Conservation (phyloP, 2,888 invertebrate species). For the Leucoptera coffeella region DNA sequence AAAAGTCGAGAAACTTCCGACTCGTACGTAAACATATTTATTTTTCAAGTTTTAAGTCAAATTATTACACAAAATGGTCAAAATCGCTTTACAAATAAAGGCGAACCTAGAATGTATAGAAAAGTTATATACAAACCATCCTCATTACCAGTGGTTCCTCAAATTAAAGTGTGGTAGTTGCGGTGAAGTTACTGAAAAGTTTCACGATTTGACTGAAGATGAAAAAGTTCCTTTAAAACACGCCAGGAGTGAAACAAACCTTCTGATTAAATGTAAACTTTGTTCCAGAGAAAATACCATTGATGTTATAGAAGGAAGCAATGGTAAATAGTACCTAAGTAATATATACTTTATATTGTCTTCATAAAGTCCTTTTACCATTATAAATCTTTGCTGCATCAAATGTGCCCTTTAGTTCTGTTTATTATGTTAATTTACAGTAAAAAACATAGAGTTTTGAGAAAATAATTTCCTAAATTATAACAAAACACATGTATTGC, state of each 20-base stretch:
- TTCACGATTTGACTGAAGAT: constrained; percentile 73
- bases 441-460: too few relatives aligned
- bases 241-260: constrained; percentile 72
- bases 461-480: too few relatives aligned
- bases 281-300: constrained; percentile 82
- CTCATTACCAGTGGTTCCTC: constrained; percentile 76
- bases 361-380: too few relatives aligned
- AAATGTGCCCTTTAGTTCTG: too few relatives aligned
- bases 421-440: too few relatives aligned
- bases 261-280: constrained; percentile 84
- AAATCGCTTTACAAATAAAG: constrained; percentile 76
- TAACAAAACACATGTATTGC: too few relatives aligned
- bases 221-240: constrained; percentile 70
- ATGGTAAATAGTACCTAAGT: too few relatives aligned
- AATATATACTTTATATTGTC: too few relatives aligned
- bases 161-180: constrained; percentile 83
- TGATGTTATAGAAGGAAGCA: constrained; percentile 62
- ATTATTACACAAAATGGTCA: constrained; percentile 70
- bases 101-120: constrained; percentile 77
- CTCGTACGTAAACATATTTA: too few relatives aligned
- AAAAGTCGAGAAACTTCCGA: too few relatives aligned
- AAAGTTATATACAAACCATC: constrained; percentile 65
- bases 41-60: too few relatives aligned
- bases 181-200: constrained; percentile 77
- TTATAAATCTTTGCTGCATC: too few relatives aligned